A percentile compares a stretch with the other conserved stretches of the same genome.
These are phyloP conservation scores for Dinomys branickii DNA, from an alignment of 2,113 vertebrate genomes.

Conservation along the genomic window DNA sequence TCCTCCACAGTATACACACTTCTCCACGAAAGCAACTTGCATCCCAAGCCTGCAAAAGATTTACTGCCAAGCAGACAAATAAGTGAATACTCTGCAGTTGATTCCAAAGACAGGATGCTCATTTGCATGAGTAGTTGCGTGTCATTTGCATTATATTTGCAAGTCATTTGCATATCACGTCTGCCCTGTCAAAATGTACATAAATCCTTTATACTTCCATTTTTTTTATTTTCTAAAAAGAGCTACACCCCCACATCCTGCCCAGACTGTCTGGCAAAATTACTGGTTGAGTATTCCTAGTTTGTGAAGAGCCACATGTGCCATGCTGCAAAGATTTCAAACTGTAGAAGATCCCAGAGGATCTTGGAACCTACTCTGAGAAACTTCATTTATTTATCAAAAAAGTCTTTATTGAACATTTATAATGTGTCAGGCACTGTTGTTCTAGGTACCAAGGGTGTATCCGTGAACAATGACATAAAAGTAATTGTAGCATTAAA, in stretches of 20 bases:
- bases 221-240: conserved; percentile 69
- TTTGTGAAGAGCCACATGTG: conserved; percentile 10
- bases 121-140: conserved; percentile 77
- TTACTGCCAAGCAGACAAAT: conserved; percentile 73
- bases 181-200: conserved; percentile 76
- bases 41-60: conserved; percentile 61
- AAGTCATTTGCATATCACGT: conserved; percentile 67
- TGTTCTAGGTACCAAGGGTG: conserved; percentile 12
- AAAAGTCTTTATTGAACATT: conserved; percentile 2
- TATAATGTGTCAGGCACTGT: conserved; percentile 10
- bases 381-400: conserved; percentile 49
- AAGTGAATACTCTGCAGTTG: conserved; percentile 64
- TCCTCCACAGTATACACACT: background rate
- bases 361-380: conserved; percentile 31
- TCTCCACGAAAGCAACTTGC: conserved; percentile 49
- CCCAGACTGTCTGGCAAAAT: conserved; percentile 74
- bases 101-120: conserved; percentile 76
- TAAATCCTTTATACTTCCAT: conserved; percentile 75
- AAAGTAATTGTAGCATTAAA: conserved; percentile 62
- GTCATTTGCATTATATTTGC: conserved; percentile 77
- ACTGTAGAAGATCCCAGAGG: conserved; percentile 7
- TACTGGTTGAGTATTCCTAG: conserved; percentile 60
- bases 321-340: conserved; percentile 48
- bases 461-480: conserved; percentile 43
- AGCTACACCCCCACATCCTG: conserved; percentile 64